Base-by-base conservation (phyloP, 2,888 invertebrate genomes). In the Cyclophora albipunctata region DNA sequence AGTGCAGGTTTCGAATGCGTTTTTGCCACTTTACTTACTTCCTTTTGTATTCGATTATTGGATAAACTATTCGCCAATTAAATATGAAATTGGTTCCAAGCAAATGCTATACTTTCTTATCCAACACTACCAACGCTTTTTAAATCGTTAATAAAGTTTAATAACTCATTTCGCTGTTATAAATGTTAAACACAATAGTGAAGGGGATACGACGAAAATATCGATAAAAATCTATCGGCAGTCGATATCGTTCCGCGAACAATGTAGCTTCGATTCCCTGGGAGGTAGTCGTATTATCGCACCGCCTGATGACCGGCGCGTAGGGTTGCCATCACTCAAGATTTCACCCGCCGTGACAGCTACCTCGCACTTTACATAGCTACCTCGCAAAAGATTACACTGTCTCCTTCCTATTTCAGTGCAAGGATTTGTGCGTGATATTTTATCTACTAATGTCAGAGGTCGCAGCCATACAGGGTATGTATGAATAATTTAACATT, bases 301-400 rank as follows among this genome's bases (percentile, higher is more conserved):
- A 34, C 40, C 49, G 20, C 35, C 35, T 43, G 43, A 43, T 43
- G 7, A 34, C 34, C 46, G 47, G 3, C 48, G 5, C 5, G 33
- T 43, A 57, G 57, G 55, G 57, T 20, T 56, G 52, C 57, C 52
- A 59, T 61, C 53, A 47, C 54, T 61, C 58, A 61, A 48, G 57
- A 52, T 60, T 57, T 48, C 47, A 7, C 46, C 42, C 44, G 51
- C 51, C 51, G 57, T 57, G 60, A 53, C 60, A 55, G 50, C 47
- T 53, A 34, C 42, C 46, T 5, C 35, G 46, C 34, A 40, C n/a
- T n/a, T n/a, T n/a, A n/a, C n/a, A n/a, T n/a, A 55, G 50, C 47
- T 53, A 34, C 42, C 46, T 5, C 35, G 46, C 34, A 40, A 46
- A 50, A 48, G 34, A 41, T 34, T 5, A 40, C 20, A 7, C 34